Percentiles rank a stretch among this genome's conserved stretches.
These are phyloP conservation scores for Halcyon leucocephala DNA, from an alignment of 2,797 vertebrate genomes.

Conservation along the genomic window DNA sequence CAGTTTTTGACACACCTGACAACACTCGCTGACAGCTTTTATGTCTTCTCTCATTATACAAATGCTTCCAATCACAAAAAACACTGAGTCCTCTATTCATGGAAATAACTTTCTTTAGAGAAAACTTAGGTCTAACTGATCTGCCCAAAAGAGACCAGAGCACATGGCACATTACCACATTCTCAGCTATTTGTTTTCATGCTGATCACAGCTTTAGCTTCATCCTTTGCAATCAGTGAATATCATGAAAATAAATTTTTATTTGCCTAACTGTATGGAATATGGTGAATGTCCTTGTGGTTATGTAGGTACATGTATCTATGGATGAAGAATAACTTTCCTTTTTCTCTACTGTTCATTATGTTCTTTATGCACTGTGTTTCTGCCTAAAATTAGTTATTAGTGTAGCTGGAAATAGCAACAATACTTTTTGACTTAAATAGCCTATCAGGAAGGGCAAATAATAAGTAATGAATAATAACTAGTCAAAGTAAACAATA, in stretches of 20 bases:
- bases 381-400: not conserved
- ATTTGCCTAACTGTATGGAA: not conserved
- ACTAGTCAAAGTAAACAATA: not conserved
- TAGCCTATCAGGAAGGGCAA: not conserved
- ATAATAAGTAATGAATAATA: constrained; percentile 1
- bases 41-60: not conserved
- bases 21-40: not conserved
- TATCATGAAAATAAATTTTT: not conserved
- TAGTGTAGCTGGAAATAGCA: not conserved
- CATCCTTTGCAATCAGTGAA: not conserved
- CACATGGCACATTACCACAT: not conserved
- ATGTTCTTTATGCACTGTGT: not conserved
- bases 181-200: not conserved
- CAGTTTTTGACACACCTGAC: not conserved
- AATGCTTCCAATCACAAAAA: not conserved
- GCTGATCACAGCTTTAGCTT: not conserved
- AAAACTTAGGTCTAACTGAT: not conserved
- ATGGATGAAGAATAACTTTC: not conserved
- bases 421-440: not conserved
- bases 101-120: not conserved
- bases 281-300: not conserved
- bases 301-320: not conserved
- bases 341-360: not conserved
- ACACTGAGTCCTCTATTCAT: not conserved
- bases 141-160: not conserved